Evolutionary conservation across 2,888 invertebrate genomes (phyloP).

Genomic region (Parnassius apollo): DNA sequence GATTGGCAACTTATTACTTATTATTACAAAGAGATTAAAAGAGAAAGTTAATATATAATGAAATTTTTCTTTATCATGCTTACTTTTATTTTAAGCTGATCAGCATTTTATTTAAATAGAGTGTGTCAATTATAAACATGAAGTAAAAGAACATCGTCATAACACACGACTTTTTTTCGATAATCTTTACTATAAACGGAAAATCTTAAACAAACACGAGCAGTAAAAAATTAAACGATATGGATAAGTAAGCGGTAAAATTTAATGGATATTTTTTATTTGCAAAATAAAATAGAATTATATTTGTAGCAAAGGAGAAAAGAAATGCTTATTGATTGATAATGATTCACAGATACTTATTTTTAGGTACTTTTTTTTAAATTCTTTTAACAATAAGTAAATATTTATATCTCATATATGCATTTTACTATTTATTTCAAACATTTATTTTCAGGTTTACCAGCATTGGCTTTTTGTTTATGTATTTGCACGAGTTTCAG

Average conservation of each 20-base stretch:
- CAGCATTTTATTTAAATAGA: neutral
- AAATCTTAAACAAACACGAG: conserved; percentile 6
- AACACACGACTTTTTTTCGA: neutral
- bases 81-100: conserved; percentile 15
- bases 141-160: conserved; percentile 1
- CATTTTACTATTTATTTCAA: neutral
- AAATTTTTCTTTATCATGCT: neutral
- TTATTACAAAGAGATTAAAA: neutral
- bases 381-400: too few species aligned
- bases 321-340: neutral
- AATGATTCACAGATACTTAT: conserved; percentile 9
- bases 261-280: conserved; percentile 1
- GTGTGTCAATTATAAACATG: neutral
- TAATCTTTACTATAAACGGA: neutral
- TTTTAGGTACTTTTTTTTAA: conserved; percentile 1
- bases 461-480: neutral
- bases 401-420: too few species aligned
- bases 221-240: neutral
- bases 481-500: conserved; percentile 4
- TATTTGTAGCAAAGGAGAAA: neutral
- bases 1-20: too few species aligned
- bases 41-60: neutral
- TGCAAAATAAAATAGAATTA: neutral
- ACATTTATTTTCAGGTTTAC: conserved; percentile 12
- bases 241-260: neutral